Evolutionary conservation across 2,888 invertebrate genomes (phyloP).

Genomic region (Acleris holmiana): DNA sequence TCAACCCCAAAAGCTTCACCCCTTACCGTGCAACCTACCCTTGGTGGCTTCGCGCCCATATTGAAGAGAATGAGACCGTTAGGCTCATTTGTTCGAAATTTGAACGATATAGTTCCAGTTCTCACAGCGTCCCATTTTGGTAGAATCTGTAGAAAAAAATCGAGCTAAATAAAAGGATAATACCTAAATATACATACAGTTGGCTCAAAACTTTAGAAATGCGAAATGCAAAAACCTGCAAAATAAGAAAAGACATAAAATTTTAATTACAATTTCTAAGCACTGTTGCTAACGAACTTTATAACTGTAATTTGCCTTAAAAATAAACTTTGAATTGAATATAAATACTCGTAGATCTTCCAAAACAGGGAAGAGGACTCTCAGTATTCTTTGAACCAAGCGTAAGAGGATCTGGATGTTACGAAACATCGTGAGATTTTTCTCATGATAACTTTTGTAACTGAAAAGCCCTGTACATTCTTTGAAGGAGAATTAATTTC

Average conservation of each 20-base stretch:
- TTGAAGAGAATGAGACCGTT: constrained; percentile 97
- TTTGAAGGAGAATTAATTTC: no score
- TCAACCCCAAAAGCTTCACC: constrained; percentile 83
- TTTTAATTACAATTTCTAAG: no score
- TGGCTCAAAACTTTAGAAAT: no score
- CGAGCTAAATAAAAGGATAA: background rate
- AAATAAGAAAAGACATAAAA: no score
- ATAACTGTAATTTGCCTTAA: no score
- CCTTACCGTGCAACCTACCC: constrained; percentile 88
- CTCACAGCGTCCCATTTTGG: constrained; percentile 97
- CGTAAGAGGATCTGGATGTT: constrained; percentile 15
- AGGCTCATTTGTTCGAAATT: constrained; percentile 97
- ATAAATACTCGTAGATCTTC: constrained; percentile 11
- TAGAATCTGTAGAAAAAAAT: constrained; percentile 86
- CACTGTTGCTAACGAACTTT: no score
- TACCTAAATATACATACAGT: no score
- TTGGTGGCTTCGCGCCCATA: constrained; percentile 90
- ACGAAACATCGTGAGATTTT: constrained; percentile 14
- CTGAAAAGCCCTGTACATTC: background rate
- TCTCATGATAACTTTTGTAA: constrained; percentile 16
- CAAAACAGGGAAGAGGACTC: constrained; percentile 20
- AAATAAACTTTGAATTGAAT: no score
- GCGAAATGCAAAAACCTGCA: no score
- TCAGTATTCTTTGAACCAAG: constrained; percentile 12
- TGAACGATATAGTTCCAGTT: constrained; percentile 95